Evolutionary conservation across 2,888 invertebrate species (phyloP).

Genomic region (Stenurella melanura): DNA sequence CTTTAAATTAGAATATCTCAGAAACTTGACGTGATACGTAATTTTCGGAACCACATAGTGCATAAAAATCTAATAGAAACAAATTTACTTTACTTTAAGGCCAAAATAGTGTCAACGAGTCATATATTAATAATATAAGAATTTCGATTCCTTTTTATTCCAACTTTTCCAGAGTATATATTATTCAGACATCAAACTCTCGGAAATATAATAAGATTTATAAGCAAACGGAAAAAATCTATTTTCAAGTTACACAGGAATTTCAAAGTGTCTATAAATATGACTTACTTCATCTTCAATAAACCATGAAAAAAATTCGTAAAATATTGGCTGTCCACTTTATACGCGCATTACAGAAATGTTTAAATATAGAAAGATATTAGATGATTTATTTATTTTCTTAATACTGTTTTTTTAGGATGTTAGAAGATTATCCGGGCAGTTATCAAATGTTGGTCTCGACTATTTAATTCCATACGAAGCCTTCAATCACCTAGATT

Average conservation of each 20-base stretch:
- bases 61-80: no score
- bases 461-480: slow-evolving; percentile 61
- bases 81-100: no score
- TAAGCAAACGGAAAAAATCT: not conserved
- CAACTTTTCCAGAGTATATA: not conserved
- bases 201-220: not conserved
- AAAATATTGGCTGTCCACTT: not conserved
- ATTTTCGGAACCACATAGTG: no score
- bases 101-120: no score
- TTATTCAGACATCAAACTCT: not conserved
- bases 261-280: not conserved
- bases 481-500: slow-evolving; percentile 75
- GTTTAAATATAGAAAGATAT: not conserved
- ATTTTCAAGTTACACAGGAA: not conserved
- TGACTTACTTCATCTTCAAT: not conserved
- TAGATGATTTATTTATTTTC: not conserved
- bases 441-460: slow-evolving; percentile 71
- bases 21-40: no score
- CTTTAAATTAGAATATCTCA: no score
- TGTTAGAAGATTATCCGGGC: slow-evolving; percentile 75
- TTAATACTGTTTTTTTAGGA: slow-evolving; percentile 69
- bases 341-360: not conserved
- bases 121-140: no score
- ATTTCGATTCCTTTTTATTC: no score
- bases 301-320: not conserved